Conservation (phyloP, 92 coral and sea anemone species). For the Siderastrea radians region DNA sequence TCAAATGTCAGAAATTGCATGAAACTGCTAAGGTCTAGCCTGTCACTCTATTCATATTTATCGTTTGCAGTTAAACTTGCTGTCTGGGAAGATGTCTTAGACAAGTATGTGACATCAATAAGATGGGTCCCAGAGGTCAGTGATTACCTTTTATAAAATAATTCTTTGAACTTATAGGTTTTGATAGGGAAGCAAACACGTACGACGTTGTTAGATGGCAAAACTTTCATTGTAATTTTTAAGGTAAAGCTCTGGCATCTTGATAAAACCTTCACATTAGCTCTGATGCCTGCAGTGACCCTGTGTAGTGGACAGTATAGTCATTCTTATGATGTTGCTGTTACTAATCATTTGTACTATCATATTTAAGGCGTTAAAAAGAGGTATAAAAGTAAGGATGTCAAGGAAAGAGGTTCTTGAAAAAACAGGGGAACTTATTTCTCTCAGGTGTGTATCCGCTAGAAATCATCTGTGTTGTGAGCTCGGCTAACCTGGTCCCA, state of each 20-base stretch:
- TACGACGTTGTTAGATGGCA: too few relatives aligned
- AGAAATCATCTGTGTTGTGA: background rate
- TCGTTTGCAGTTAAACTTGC: slow-evolving; percentile 73
- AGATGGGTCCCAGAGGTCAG: slow-evolving; percentile 91
- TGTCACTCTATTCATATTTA: background rate
- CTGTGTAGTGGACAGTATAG: too few relatives aligned
- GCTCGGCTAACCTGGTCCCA: too few relatives aligned
- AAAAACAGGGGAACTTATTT: slow-evolving; percentile 85
- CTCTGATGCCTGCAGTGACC: background rate
- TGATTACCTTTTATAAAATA: background rate
- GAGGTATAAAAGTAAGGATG: slow-evolving; percentile 76
- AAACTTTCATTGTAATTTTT: too few relatives aligned
- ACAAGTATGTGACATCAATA: slow-evolving; percentile 82
- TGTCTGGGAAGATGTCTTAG: slow-evolving; percentile 86
- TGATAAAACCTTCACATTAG: background rate
- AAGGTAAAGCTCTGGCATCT: background rate
- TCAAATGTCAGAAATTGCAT: too few relatives aligned
- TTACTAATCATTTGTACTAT: background rate
- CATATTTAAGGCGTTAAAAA: slow-evolving; percentile 63
- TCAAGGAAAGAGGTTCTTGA: slow-evolving; percentile 85
- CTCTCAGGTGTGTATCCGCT: slow-evolving; percentile 65
- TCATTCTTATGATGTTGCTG: too few relatives aligned
- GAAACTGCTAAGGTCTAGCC: too few relatives aligned
- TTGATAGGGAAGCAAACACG: too few relatives aligned
- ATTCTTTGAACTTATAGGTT: too few relatives aligned